Conservation (phyloP, 2,113 vertebrate species). For the Spermophilus dauricus region DNA sequence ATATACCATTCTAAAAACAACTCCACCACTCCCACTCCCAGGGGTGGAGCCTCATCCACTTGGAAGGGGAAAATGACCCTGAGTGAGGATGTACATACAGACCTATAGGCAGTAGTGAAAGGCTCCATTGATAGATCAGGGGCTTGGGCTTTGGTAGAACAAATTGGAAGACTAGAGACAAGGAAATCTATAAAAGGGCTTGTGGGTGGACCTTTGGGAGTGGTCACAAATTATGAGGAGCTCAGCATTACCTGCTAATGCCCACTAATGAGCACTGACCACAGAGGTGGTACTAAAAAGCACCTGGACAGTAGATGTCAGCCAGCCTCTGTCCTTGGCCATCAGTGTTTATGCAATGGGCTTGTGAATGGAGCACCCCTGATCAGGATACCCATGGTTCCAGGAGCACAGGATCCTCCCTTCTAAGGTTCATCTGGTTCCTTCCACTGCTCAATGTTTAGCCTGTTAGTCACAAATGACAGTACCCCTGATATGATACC, state of each 20-base stretch:
- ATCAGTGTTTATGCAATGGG: not conserved
- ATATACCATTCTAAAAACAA: not conserved
- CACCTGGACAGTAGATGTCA: not conserved
- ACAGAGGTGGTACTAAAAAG: not conserved
- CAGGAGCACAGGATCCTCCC: not conserved
- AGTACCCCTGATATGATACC: not conserved
- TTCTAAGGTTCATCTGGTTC: too few relatives aligned
- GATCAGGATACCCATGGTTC: not conserved
- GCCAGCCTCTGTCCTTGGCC: not conserved
- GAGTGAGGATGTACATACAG: not conserved
- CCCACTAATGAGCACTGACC: not conserved
- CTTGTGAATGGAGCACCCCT: not conserved
- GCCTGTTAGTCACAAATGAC: not conserved
- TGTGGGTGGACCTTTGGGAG: not conserved
- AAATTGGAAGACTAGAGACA: not conserved
- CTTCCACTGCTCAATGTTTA: not conserved
- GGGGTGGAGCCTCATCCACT: too few relatives aligned
- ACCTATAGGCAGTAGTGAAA: not conserved
- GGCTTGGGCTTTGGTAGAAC: not conserved
- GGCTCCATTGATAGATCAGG: not conserved
- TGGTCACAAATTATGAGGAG: not conserved
- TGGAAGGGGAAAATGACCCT: not conserved
- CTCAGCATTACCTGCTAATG: not conserved
- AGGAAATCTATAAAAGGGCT: not conserved
- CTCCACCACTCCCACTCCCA: too few relatives aligned